These are phyloP conservation scores for Exocentrus adspersus DNA, from an alignment of 2,888 invertebrate species.

Conservation along the genomic window DNA sequence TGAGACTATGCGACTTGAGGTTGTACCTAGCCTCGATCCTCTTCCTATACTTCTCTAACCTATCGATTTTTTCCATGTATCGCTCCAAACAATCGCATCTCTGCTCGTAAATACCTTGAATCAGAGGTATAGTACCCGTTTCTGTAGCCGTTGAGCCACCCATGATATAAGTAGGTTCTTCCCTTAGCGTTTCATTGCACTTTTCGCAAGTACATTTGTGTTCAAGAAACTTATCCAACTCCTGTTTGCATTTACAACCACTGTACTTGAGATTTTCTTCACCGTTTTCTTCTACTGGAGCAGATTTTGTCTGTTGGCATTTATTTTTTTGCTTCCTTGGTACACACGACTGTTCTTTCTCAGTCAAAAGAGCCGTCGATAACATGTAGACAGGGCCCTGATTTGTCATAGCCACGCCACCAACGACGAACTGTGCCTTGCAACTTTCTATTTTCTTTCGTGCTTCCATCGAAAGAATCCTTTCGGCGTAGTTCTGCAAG, in stretches of 20 bases:
- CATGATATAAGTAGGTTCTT: conserved; percentile 42
- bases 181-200: conserved; percentile 40
- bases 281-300: background rate
- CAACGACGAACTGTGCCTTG: conserved; percentile 25
- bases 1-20: conserved; percentile 40
- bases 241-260: conserved; percentile 45
- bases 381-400: conserved; percentile 31
- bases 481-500: conserved; percentile 44
- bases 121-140: conserved; percentile 35
- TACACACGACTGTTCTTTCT: background rate
- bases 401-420: conserved; percentile 30
- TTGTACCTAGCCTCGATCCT: conserved; percentile 40
- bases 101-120: conserved; percentile 42
- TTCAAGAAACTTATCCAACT: conserved; percentile 40
- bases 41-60: conserved; percentile 44
- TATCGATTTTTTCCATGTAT: conserved; percentile 40
- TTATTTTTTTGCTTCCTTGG: conserved; percentile 6
- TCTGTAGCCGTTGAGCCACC: conserved; percentile 43
- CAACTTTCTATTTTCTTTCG: conserved; percentile 28
- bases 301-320: too few species aligned
- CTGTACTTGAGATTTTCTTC: conserved; percentile 11
- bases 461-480: conserved; percentile 30
- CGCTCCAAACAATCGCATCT: conserved; percentile 44
- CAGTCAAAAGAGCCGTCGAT: conserved; percentile 1
- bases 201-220: conserved; percentile 45